A percentile compares a stretch with the other conserved stretches of the same genome.
phyloP scores from a whole-genome alignment of 2,113 vertebrate species.

The Lucifuga dentata region DNA sequence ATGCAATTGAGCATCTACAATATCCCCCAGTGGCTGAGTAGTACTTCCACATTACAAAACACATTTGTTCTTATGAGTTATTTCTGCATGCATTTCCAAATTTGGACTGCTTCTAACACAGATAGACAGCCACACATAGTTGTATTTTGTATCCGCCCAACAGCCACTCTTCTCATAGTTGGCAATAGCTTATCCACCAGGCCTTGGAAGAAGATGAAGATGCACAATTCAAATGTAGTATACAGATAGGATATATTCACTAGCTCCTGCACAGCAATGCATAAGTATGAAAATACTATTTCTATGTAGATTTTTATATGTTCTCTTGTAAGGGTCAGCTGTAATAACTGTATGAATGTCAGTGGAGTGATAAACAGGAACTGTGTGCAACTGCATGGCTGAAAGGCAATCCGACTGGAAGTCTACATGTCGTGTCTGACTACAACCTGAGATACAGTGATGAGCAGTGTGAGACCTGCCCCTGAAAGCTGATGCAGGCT shows the following conservation, averaged over 20 bases:
- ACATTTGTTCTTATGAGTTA: conserved; percentile 20
- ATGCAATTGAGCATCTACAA: conserved; percentile 9
- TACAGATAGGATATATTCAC: background rate
- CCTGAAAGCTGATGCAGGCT: conserved; percentile 62
- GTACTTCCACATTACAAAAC: conserved; percentile 13
- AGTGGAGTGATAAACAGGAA: conserved; percentile 25
- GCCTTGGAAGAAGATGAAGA: conserved; percentile 21
- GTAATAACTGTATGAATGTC: conserved; percentile 54
- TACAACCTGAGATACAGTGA: conserved; percentile 53
- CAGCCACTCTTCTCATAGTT: conserved; percentile 17
- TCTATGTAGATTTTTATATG: conserved; percentile 3
- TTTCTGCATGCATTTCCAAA: conserved; percentile 19
- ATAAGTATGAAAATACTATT: conserved; percentile 2
- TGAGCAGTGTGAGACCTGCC: conserved; percentile 45
- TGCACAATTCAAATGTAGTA: conserved; percentile 23
- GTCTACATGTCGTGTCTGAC: conserved; percentile 32
- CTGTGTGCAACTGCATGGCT: conserved; percentile 13
- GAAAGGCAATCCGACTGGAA: conserved; percentile 68
- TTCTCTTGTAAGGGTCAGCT: conserved; percentile 14
- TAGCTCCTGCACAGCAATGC: background rate
- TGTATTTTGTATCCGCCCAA: conserved; percentile 15
- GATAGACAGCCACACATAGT: conserved; percentile 8
- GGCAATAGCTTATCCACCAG: conserved; percentile 2
- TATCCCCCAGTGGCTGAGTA: conserved; percentile 8
- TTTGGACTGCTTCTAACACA: conserved; percentile 7